Percentiles rank a stretch among this genome's conserved stretches.
These are phyloP conservation scores for Episyrphus balteatus DNA, from an alignment of 1,140 invertebrate genomes.

Conservation along the genomic window DNA sequence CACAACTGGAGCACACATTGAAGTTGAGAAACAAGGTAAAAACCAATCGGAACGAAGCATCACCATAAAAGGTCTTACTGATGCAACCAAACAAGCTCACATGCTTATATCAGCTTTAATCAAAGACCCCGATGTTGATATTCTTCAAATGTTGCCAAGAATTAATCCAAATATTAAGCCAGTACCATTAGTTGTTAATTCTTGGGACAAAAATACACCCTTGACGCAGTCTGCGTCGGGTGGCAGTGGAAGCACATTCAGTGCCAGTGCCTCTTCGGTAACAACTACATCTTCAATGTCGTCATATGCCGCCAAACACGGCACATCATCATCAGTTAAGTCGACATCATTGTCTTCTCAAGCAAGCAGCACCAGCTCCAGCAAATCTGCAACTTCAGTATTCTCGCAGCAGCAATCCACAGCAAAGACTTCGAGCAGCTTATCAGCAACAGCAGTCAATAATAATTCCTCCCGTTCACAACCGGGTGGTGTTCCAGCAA, in stretches of 20 bases:
- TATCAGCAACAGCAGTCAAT: neutral
- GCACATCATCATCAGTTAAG: slow-evolving; percentile 8
- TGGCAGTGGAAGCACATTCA: slow-evolving; percentile 3
- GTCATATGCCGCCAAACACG: slow-evolving; percentile 13
- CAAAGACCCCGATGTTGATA: slow-evolving; percentile 87
- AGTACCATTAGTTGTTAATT: slow-evolving; percentile 16
- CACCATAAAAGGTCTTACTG: slow-evolving; percentile 86
- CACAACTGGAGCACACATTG: slow-evolving; percentile 90
- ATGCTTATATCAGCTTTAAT: slow-evolving; percentile 75
- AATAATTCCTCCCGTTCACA: neutral
- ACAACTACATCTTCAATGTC: slow-evolving; percentile 5
- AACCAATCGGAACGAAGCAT: slow-evolving; percentile 87
- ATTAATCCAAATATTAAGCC: slow-evolving; percentile 42
- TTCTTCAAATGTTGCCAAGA: slow-evolving; percentile 69
- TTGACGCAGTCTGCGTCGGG: slow-evolving; percentile 4
- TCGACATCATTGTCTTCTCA: neutral
- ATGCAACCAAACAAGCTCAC: slow-evolving; percentile 83
- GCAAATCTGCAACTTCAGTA: slow-evolving; percentile 8
- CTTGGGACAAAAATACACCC: slow-evolving; percentile 31
- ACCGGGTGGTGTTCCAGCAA: neutral
- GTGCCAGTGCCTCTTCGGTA: neutral
- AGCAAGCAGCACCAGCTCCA: neutral
- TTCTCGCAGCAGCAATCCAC: slow-evolving; percentile 27
- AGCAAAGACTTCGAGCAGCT: slow-evolving; percentile 12
- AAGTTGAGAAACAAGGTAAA: slow-evolving; percentile 94